These are phyloP conservation scores for Cebus imitator DNA, from an alignment of 2,113 vertebrate species.

Conservation along the genomic window DNA sequence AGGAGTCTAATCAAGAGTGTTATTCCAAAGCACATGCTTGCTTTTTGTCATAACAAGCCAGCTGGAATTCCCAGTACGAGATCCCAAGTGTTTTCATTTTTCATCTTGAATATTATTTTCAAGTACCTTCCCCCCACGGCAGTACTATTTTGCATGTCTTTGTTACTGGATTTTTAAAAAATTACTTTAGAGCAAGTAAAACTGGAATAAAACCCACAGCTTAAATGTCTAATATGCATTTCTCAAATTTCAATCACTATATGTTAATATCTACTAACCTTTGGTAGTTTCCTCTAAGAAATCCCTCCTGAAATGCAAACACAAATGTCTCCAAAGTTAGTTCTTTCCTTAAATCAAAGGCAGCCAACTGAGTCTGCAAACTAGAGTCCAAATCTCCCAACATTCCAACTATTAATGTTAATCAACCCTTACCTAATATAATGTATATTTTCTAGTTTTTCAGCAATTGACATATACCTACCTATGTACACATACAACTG, in stretches of 20 bases:
- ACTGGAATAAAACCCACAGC: neutral
- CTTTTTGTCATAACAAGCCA: neutral
- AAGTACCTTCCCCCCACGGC: neutral
- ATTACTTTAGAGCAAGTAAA: neutral
- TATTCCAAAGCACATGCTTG: neutral
- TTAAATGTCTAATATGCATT: neutral
- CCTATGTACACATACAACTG: neutral
- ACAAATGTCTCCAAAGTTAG: neutral
- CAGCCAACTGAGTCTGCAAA: neutral
- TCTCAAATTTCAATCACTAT: slow-evolving; percentile 1
- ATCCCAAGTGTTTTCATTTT: neutral
- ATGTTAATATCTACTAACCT: neutral
- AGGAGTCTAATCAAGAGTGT: neutral
- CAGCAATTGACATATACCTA: neutral
- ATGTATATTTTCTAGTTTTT: neutral
- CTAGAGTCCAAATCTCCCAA: neutral
- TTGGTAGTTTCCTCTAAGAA: neutral
- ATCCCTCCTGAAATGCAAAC: neutral
- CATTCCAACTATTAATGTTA: neutral
- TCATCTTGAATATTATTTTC: neutral
- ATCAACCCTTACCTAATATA: neutral
- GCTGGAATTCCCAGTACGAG: neutral
- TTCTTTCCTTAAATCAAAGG: slow-evolving; percentile 7
- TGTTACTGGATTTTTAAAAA: neutral
- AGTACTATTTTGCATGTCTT: neutral